Base-by-base conservation (phyloP, 1,140 invertebrate genomes). In the Ericerus pela region DNA sequence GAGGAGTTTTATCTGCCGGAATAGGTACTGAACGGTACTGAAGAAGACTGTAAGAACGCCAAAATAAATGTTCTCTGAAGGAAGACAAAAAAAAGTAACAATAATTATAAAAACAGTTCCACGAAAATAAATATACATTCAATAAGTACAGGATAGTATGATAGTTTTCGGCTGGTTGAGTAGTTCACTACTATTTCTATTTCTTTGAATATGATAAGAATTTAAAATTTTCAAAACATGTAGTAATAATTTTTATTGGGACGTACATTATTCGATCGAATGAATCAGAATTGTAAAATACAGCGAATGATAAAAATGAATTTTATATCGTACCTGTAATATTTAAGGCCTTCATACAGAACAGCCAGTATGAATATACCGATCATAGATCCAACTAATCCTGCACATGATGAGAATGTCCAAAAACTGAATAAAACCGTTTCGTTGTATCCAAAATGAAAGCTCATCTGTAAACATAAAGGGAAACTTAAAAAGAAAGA, bases 321-420 rank as follows among this genome's bases (percentile, higher is more conserved):
- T n/a, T n/a, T n/a, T n/a, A n/a, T n/a, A 18, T 56, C 26, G 64
- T 61, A 75, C 73, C 77, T 79, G 64, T 87, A 91, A 71, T 88
- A 91, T 70, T 95, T 95, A 0, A 95, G 74, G 14, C 87, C 88
- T 71, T 95, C 91, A 67, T 94, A 95, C 16, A 93, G 72, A 10
- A 87, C 74, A 0, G 83, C 86, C 68, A 92, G 78, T 36, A 93
- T 73, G 64, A 93, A 84, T 33, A 94, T 85, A 27, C 80, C 86
- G 38, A 93, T 75, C 68, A 88, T 83, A 0, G 89, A 90, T 0
- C 82, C 85, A 30, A 91, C 73, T 55, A 95, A 73, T 28, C 85
- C 79, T 31, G 78, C 75, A n/a, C 80, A 69, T 2, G 76, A 79
- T 11, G 75, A 75, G 31, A 85, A 81, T 64, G 76, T 77, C 88